Base-by-base conservation (phyloP, 2,113 vertebrate species). In the Excalfactoria chinensis region DNA sequence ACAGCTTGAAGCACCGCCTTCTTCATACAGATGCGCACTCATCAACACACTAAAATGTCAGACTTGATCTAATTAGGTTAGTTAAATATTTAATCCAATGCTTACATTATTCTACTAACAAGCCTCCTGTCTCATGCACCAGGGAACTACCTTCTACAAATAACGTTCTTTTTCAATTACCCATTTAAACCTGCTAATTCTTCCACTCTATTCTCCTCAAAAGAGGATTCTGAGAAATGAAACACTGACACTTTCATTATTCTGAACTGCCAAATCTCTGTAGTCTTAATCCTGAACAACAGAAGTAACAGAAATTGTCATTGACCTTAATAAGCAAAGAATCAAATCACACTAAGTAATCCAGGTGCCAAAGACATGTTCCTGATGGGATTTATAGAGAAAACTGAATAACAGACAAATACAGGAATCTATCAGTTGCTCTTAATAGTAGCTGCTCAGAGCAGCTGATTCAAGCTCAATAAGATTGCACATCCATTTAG, bases 1-100 rank as follows among this genome's bases (percentile, higher is more conserved):
- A 63, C 51, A 0, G 0, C 66, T 18, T 82, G 79, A 75, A 91
- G 40, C 94, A 55, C 0, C 0, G 69, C 32, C 43, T 58, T 48
- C 73, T 79, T 51, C 34, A 26, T 3, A 11, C 25, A 82, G 68
- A 73, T 46, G 30, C 3, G 18, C 90, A 70, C 2, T 3, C 37
- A 34, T 5, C 3, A 2, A 10, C 70, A 53, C 32, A 35, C 1
- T 3, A 10, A 40, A 82, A 82, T 0, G 3, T 34, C 51, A 73
- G 68, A 34, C 37, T 77, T 85, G 70, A 89, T 71, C 74, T 63
- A 9, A 32, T 19, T 32, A 32, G 9, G 53, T 55, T 9, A 32
- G 28, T 55, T 32, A 55, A 0, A 0, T 44, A 93, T 86, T 49
- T 64, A 53, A 64, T 23, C 40, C 0, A 2, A 20, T 43, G 49